Conservation (phyloP, 2,797 vertebrate species). For the Cichlasoma orientale region DNA sequence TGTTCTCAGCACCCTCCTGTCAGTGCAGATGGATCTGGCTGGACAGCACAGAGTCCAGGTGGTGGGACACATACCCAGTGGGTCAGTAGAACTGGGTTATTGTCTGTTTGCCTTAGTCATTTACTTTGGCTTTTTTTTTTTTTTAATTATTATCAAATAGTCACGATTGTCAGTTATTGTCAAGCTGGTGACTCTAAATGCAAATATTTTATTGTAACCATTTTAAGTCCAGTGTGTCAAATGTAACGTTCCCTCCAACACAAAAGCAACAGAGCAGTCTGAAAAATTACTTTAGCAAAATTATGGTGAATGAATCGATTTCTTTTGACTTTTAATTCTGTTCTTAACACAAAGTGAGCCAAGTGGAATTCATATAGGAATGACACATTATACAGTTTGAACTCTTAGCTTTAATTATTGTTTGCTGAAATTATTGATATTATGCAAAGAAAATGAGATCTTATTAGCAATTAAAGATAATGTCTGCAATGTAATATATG, state of each 20-base stretch:
- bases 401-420: neutral
- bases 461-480: too few relatives aligned
- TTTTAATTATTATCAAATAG: neutral
- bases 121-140: neutral
- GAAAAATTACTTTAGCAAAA: rapidly evolving
- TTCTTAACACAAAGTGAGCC: neutral
- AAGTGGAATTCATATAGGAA: neutral
- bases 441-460: neutral
- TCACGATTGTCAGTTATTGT: neutral
- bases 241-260: neutral
- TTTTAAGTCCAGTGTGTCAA: neutral
- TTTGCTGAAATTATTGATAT: too few relatives aligned
- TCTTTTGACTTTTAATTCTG: neutral
- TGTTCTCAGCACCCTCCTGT: constrained; percentile 62
- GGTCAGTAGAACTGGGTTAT: constrained; percentile 79
- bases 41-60: constrained; percentile 79
- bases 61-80: constrained; percentile 87
- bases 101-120: constrained; percentile 7
- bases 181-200: neutral
- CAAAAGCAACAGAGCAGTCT: neutral
- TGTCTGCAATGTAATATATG: neutral
- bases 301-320: neutral
- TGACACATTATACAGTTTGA: neutral
- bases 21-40: constrained; percentile 71
- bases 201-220: neutral